Conservation (phyloP, 2,888 invertebrate species). For the Uropetala carovei region DNA sequence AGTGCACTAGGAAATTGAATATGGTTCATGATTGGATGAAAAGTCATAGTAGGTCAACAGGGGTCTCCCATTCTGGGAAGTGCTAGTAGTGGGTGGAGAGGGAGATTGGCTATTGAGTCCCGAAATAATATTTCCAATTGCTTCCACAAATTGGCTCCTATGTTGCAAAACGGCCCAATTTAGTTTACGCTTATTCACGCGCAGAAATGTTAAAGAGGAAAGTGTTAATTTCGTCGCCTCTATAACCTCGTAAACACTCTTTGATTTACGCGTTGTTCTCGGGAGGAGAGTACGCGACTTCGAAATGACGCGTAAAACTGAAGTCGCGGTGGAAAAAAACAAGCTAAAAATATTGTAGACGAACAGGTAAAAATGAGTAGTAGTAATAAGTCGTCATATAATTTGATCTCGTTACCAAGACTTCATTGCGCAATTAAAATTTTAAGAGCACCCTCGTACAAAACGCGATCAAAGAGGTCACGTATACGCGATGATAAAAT, state of each 20-base stretch:
- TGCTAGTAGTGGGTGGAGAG: background rate
- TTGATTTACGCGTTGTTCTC: background rate
- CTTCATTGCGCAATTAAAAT: too few relatives aligned
- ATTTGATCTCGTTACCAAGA: too few relatives aligned
- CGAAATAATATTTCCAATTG: slow-evolving; percentile 57
- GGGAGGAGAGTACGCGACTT: too few relatives aligned
- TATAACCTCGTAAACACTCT: slow-evolving; percentile 27
- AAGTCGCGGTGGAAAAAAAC: too few relatives aligned
- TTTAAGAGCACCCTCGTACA: too few relatives aligned
- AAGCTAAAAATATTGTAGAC: too few relatives aligned
- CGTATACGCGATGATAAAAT: too few relatives aligned
- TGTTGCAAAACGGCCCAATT: slow-evolving; percentile 60
- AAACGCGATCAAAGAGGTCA: too few relatives aligned
- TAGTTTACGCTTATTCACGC: slow-evolving; percentile 18
- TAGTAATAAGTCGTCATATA: too few relatives aligned
- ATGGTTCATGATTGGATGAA: slow-evolving; percentile 54
- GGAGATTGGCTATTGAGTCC: slow-evolving; percentile 52
- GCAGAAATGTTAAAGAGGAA: slow-evolving; percentile 35
- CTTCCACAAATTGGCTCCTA: slow-evolving; percentile 61
- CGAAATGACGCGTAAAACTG: too few relatives aligned
- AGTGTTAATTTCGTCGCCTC: slow-evolving; percentile 29
- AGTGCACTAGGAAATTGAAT: slow-evolving; percentile 53
- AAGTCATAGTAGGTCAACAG: slow-evolving; percentile 43
- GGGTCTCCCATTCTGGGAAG: slow-evolving; percentile 39
- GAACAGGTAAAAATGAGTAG: too few relatives aligned